Base-by-base conservation (phyloP, 2,888 invertebrate genomes). In the Melieria crassipennis region DNA sequence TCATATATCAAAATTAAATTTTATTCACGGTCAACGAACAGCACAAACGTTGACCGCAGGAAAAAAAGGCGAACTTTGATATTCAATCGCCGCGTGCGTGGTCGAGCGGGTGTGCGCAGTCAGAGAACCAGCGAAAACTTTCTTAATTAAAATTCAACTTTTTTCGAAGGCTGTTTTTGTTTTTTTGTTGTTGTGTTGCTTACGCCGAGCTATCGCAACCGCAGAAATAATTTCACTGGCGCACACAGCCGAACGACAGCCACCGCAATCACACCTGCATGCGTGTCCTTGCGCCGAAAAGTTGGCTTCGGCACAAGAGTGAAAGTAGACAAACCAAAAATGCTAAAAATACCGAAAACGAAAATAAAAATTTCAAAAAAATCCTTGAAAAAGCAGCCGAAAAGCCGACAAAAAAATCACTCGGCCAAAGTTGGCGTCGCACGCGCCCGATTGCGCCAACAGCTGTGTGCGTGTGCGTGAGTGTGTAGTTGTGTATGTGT, bases 81-180 rank as follows among this genome's bases (percentile, higher is more conserved):
- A 30, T 30, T 30, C 16, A 69, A 57, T 10, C 55, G 56, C 45
- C 62, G 60, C 47, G 56, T 70, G 69, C 60, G 52, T 50, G 43
- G 30, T 30, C 45, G 50, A 60, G 48, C 7, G 13, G 11, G 62
- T 46, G 10, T 46, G 11, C 46, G 47, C 43, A n/a, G 65, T 58
- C 64, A 52, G 65, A 70, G 13, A 7, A 16, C 56, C 50, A 7
- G 46, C 52, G 66, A 70, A 70, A 70, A 70, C 56, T 70, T 70
- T 65, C 65, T 70, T 70, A 70, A 70, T 70, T 70, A 70, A 70
- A 70, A 70, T 65, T 65, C 52, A 60, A 60, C 52, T 52, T 66
- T 70, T 57, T 70, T 58, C 50, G 43, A 4, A 55, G 55, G 47
- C 48, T 62, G 48, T 48, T 63, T 30, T 55, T 9, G 16, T 16